Evolutionary conservation across 2,113 vertebrate species (phyloP), one percentile per base, ranked within the genome.

Genomic region (Megaceryle torquata): DNA sequence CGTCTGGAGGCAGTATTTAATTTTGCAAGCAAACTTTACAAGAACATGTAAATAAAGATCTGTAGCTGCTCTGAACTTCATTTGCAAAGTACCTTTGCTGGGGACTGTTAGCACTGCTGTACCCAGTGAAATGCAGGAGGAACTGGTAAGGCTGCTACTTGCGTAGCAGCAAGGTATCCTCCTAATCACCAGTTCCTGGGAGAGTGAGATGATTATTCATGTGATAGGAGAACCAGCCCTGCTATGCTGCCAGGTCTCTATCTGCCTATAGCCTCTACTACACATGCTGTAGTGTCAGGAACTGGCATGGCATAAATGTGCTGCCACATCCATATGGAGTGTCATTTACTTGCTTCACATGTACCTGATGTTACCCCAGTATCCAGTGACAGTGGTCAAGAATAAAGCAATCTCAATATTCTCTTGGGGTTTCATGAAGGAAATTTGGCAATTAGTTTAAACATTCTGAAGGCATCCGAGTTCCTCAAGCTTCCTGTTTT

Each of bases 291-390:
- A 19, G 46, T 8, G 22, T 15, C 67, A 82, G 24, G 53, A 78
- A 35, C 31, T 72, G 41, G 46, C 65, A 20, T 0, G 0, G 13
- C 46, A 44, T n/a, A 28, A 4, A 3, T 26, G 29, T 0, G 0
- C 51, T 67, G 43, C 39, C 10, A 2, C 20, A 12, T 43, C 46
- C 61, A 43, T 37, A 8, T 9, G 25, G 29, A 74, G 8, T 33
- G 16, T 46, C 41, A 16, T 56, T 77, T 68, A 48, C 28, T 91
- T 64, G 33, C n/a, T 75, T 54, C 65, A 15, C 15, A 6, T 15
- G 26, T 39, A 12, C 31, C 51, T 77, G 64, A 19, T 43, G 24
- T 60, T 60, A 72, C 57, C 41, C 46, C 28, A 41, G 21, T 35
- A 53, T 15, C 37, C 0, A 1, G 17, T 46, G 41, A 69, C 33